Base-by-base conservation (phyloP, 2,888 invertebrate genomes). In the Pheosia gnoma region DNA sequence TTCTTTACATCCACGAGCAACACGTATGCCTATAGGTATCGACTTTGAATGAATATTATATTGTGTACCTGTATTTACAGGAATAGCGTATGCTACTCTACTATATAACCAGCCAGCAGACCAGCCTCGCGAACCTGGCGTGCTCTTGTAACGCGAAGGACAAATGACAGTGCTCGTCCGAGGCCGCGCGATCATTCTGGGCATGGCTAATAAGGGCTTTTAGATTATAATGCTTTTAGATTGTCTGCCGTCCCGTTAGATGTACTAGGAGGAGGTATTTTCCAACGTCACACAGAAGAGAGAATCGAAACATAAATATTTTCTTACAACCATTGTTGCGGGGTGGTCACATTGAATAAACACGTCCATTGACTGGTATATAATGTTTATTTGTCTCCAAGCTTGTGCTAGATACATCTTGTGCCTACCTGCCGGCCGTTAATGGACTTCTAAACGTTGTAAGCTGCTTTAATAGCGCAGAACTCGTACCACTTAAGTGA, bases 311-410 rank as follows among this genome's bases (percentile, higher is more conserved):
- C 70, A 70, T 68, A 59, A 60, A 9, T 61, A 63, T 61, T 43
- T 65, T 68, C 62, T 67, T 62, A 59, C 72, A 63, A 7, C 51
- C 56, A 52, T 57, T 65, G 67, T 62, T 62, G 51, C 61, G 9
- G 65, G 75, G 75, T 74, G 73, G 75, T 75, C 75, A 65, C 13
- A 47, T 61, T 52, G 57, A 58, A 60, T 39, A 51, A 62, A 53
- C 51, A 60, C 47, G 9, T 13, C 58, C 60, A 71, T 71, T 70
- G 62, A 64, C 45, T 62, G 64, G 65, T 62, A 63, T 25, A 25
- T 25, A 25, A 25, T 72, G 58, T 65, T 55, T 72, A 63, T 68
- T 75, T 72, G 65, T 63, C 63, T 36, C 60, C 56, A 59, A 39
- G 45, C 52, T 59, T 65, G 59, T 63, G 59, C 65, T 51, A 62